Evolutionary conservation across 2,113 vertebrate species (phyloP).

Genomic region (Merops nubicus): DNA sequence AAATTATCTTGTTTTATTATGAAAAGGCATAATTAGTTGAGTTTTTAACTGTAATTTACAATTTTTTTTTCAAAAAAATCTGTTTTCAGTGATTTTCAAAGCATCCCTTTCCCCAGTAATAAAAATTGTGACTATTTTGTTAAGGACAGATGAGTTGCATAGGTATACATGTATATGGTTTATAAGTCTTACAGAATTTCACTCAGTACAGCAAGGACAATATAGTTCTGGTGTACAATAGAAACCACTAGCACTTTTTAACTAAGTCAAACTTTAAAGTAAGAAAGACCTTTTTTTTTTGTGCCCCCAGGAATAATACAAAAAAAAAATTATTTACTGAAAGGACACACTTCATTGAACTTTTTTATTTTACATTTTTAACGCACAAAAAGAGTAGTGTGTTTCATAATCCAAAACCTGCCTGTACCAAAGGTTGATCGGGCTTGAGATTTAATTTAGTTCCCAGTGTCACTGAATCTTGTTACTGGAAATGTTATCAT

Average conservation of each 20-base stretch:
- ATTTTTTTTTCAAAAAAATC: not conserved
- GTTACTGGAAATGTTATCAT: not conserved
- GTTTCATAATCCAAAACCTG: not conserved
- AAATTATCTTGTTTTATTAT: not conserved
- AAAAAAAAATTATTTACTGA: not conserved
- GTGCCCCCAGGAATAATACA: not conserved
- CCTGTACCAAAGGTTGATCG: not conserved
- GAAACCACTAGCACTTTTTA: not conserved
- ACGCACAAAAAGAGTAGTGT: not conserved
- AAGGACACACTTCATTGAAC: not conserved
- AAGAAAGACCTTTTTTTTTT: not conserved
- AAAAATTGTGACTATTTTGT: not conserved
- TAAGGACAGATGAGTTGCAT: not conserved
- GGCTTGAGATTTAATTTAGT: not conserved
- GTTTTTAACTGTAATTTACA: not conserved
- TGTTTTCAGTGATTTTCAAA: not conserved
- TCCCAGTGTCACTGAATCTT: not conserved
- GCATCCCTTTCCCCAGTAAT: fast-evolving
- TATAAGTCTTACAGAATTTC: not conserved
- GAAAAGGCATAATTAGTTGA: not conserved
- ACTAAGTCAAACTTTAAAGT: not conserved
- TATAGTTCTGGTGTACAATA: not conserved
- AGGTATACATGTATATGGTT: not conserved
- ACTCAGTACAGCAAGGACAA: not conserved
- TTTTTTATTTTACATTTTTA: not conserved